Percentiles rank a stretch among this genome's conserved stretches.
Conservation (phyloP, 2,797 vertebrate genomes). For the Gorsachius magnificus region DNA sequence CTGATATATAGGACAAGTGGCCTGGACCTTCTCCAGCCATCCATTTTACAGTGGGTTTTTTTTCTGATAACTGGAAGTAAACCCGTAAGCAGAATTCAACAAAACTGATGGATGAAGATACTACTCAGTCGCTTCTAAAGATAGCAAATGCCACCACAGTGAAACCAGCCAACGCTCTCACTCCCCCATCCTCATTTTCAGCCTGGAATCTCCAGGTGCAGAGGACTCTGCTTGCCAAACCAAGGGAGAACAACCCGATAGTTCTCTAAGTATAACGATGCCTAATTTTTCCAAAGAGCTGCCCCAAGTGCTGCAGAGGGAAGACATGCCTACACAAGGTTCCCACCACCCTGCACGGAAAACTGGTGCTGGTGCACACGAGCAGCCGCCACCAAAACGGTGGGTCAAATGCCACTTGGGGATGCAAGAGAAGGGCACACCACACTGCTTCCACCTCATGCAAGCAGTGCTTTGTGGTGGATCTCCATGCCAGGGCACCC, state of each 20-base stretch:
- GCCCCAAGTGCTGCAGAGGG: not conserved
- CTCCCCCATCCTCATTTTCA: not conserved
- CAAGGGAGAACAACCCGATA: not conserved
- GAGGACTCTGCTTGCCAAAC: not conserved
- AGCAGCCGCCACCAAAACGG: accelerated
- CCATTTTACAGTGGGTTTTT: not conserved
- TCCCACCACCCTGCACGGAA: not conserved
- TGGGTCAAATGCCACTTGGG: not conserved
- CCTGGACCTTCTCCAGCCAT: not conserved
- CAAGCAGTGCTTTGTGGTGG: not conserved
- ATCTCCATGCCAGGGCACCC: accelerated
- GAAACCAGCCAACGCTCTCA: not conserved
- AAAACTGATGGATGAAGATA: not conserved
- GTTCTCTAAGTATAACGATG: not conserved
- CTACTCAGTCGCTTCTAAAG: not conserved
- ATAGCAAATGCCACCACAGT: not conserved
- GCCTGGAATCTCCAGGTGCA: not conserved
- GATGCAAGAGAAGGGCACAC: not conserved
- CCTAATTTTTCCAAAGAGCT: not conserved
- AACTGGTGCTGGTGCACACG: not conserved
- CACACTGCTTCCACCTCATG: not conserved
- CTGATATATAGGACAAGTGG: not conserved
- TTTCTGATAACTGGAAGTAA: not conserved
- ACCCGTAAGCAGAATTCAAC: not conserved
- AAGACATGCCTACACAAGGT: not conserved